Percentiles rank a stretch among this genome's conserved stretches.
These are phyloP conservation scores for Zygogramma bicolorata DNA, from an alignment of 2,888 invertebrate species.

Conservation along the genomic window DNA sequence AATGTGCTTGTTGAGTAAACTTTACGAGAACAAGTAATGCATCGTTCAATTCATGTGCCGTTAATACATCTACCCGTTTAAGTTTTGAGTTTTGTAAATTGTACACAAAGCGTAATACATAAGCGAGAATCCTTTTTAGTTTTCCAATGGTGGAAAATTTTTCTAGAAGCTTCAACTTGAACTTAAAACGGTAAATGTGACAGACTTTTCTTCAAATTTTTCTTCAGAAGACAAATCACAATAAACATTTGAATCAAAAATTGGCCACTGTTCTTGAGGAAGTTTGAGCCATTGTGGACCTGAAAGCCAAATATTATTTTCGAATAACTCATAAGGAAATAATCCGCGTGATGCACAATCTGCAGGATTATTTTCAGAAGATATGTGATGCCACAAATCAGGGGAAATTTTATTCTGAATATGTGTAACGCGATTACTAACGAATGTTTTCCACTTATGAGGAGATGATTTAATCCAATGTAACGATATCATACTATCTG, in stretches of 20 bases:
- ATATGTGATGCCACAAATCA: not conserved
- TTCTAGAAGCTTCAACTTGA: not conserved
- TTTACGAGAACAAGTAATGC: not conserved
- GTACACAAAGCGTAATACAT: not conserved
- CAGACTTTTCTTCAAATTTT: not conserved
- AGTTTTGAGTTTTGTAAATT: not conserved
- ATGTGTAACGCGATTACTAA: not conserved
- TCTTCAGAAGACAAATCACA: not conserved
- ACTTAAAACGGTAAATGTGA: not conserved
- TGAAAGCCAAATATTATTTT: not conserved
- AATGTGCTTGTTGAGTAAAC: not conserved
- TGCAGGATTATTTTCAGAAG: not conserved
- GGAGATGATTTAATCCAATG: not conserved
- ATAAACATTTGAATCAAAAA: not conserved
- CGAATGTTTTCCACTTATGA: not conserved
- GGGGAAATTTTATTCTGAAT: not conserved
- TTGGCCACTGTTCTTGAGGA: not conserved
- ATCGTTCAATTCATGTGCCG: not conserved
- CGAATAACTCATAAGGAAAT: not conserved
- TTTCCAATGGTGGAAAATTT: not conserved
- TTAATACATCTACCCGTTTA: not conserved
- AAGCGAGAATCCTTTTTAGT: not conserved
- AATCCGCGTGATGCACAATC: not conserved
- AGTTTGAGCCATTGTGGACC: not conserved
- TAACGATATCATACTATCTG: not conserved